Conservation (phyloP, 2,888 invertebrate species). For the Thecocarcelia acutangulata region DNA sequence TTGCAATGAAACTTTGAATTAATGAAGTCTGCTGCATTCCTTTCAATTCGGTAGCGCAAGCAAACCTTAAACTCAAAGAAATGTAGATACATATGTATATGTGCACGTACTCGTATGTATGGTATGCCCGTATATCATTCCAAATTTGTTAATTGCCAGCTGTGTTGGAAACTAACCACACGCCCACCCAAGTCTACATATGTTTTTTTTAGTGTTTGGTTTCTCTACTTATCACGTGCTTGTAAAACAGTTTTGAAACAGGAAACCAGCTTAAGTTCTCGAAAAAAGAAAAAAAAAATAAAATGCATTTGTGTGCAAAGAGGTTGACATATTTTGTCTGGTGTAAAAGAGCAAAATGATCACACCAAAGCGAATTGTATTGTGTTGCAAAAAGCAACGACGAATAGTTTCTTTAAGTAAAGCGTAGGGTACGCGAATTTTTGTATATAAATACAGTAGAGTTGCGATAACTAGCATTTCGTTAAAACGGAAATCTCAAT, state of each 20-base stretch:
- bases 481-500: too few species aligned
- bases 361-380: slow-evolving; percentile 16
- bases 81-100: too few species aligned
- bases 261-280: slow-evolving; percentile 59
- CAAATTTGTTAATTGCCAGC: slow-evolving; percentile 52
- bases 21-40: background rate
- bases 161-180: slow-evolving; percentile 38
- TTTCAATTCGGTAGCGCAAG: background rate
- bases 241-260: slow-evolving; percentile 48
- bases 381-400: background rate
- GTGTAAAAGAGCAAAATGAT: slow-evolving; percentile 28
- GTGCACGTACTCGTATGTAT: background rate
- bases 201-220: slow-evolving; percentile 11
- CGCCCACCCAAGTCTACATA: slow-evolving; percentile 52
- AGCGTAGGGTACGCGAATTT: too few species aligned
- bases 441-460: too few species aligned
- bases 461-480: too few species aligned
- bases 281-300: slow-evolving; percentile 1
- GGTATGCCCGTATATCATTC: slow-evolving; percentile 26
- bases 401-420: too few species aligned
- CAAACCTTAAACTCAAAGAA: too few species aligned
- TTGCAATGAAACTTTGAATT: background rate
- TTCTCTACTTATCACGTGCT: slow-evolving; percentile 59
- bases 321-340: slow-evolving; percentile 45
- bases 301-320: background rate